Percentiles rank a stretch among this genome's conserved stretches.
Conservation (phyloP, 2,797 vertebrate species). For the Manis pentadactyla region DNA sequence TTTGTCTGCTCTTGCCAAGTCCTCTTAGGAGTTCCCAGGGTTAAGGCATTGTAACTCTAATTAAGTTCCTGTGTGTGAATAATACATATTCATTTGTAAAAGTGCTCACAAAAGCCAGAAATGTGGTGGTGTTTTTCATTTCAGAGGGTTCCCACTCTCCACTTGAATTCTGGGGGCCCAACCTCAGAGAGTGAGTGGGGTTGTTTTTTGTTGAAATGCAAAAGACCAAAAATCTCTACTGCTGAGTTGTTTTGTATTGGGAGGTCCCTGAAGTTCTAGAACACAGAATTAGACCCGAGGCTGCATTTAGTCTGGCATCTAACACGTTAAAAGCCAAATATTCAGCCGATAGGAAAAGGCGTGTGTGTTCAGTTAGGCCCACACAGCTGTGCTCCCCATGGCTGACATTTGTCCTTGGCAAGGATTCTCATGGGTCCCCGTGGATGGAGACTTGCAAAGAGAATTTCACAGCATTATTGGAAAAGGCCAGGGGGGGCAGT, state of each 20-base stretch:
- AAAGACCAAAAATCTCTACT: not conserved
- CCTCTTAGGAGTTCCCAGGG: not conserved
- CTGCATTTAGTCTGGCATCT: not conserved
- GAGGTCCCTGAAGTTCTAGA: not conserved
- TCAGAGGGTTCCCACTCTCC: not conserved
- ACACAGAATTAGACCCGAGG: not conserved
- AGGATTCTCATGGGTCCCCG: not conserved
- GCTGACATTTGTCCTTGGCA: not conserved
- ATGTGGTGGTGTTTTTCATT: not conserved
- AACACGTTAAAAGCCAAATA: not conserved
- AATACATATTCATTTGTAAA: not conserved
- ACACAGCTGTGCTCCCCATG: not conserved
- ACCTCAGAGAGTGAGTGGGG: not conserved
- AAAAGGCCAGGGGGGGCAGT: not conserved
- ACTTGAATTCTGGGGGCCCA: not conserved
- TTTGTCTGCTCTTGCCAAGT: not conserved
- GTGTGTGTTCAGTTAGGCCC: not conserved
- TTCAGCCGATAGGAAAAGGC: not conserved
- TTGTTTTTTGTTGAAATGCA: not conserved
- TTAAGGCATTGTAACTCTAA: not conserved
- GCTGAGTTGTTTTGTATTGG: not conserved
- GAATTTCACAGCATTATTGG: not conserved
- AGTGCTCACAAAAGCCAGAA: slow-evolving; percentile 30
- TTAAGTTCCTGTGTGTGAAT: not conserved
- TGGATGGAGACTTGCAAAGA: not conserved